Evolutionary conservation across 2,113 vertebrate genomes (phyloP).

Genomic region (Clinocottus analis): DNA sequence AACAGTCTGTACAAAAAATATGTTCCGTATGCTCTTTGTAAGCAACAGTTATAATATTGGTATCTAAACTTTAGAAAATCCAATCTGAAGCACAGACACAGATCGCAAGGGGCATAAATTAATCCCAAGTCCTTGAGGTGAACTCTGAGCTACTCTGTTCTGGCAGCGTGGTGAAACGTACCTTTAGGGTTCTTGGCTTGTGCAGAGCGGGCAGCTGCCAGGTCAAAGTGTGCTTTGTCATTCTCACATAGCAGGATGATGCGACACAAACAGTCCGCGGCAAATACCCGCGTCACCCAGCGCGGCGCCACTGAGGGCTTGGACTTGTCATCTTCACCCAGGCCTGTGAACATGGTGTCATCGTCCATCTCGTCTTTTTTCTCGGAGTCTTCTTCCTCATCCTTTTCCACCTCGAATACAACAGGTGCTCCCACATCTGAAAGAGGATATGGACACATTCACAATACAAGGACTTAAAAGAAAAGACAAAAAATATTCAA

Average conservation of each 20-base stretch:
- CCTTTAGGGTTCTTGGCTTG: constrained; percentile 93
- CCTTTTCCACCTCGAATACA: constrained; percentile 88
- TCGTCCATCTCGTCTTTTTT: constrained; percentile 99
- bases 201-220: constrained; percentile 90
- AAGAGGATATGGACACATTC: constrained; percentile 9
- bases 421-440: constrained; percentile 89
- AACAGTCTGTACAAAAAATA: background rate
- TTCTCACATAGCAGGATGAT: constrained; percentile 96
- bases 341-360: constrained; percentile 95
- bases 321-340: constrained; percentile 95
- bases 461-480: background rate
- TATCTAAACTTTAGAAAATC: background rate
- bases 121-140: constrained; percentile 17
- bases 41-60: background rate
- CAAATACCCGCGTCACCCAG: constrained; percentile 98
- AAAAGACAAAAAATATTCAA: background rate
- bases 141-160: constrained; percentile 2
- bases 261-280: constrained; percentile 95
- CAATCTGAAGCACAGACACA: background rate
- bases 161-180: constrained; percentile 63
- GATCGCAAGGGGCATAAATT: constrained; percentile 19
- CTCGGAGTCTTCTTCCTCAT: constrained; percentile 90
- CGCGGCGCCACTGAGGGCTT: constrained; percentile 96
- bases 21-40: background rate
- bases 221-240: constrained; percentile 93